Base-by-base conservation (phyloP, 2,797 vertebrate species). In the Coracias cyanogaster region DNA sequence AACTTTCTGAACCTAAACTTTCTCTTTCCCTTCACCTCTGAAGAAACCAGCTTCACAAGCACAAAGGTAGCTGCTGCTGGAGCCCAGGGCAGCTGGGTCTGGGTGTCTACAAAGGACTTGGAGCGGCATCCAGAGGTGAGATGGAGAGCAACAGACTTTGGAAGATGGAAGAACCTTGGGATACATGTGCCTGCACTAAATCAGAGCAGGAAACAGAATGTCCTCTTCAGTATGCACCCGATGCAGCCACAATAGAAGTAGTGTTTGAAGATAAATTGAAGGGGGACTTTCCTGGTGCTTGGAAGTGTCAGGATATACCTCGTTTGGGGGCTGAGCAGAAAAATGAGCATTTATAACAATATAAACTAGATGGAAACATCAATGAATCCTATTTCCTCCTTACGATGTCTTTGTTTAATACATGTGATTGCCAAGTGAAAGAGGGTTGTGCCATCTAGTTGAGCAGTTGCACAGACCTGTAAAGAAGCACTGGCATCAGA, bases 391-490 rank as follows among this genome's bases (percentile, higher is more conserved):
- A 6, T 65, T 64, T 51, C 14, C 37, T 61, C 26, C 24, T 66
- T 17, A 2, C 1, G 37, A 19, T 24, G 11, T 28, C 52, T 49
- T 60, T 58, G 11, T 29, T 48, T 77, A 52, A 54, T 4, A 10
- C 8, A 1, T 15, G 14, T 0, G 33, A 58, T 46, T n/a, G 15
- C 20, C 13, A 21, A 54, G 35, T 14, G 77, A 9, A 43, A 58
- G 12, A 41, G 79, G 29, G 65, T 88, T 70, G 2, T 39, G 72
- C 54, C 93, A 87, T 35, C 52, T 13, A 22, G 45, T 2, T 41
- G 49, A 65, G 89, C 54, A 76, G 62, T 21, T 96, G 96, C 85
- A 54, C 91, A 93, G 70, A 79, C 94, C 77, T 95, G 95, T 55
- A 15, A 31, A 28, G 91, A 49, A 15, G 57, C 21, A 46, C 43